Base-by-base conservation (phyloP, 2,113 vertebrate species). In the Strix uralensis region DNA sequence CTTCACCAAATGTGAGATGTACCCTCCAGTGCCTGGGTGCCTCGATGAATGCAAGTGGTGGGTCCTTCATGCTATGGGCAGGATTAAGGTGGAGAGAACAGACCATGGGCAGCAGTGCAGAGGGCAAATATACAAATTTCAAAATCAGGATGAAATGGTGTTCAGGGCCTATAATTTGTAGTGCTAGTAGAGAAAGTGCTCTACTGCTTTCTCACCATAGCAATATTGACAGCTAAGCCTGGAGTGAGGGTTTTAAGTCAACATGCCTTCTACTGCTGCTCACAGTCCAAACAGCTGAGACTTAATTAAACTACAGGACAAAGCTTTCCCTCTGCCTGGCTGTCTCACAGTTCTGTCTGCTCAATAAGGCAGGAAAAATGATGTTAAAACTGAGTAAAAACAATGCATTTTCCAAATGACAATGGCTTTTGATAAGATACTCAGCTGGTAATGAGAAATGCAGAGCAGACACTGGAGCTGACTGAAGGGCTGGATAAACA, bases 331-430 rank as follows among this genome's bases (percentile, higher is more conserved):
- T 84, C 54, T 91, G 46, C 42, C 30, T 58, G 29, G 15, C 26
- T 81, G 61, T 59, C 66, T 92, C 94, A 59, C 42, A 63, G 69
- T 65, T 63, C 73, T 93, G 80, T 14, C 44, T 92, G 73, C 46
- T 86, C 88, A 93, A 32, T 87, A 88, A 91, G 57, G 86, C 67
- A 81, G 74, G 34, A 80, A 83, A 94, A 95, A 57, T 27, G 13
- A 88, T 87, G 82, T 36, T 86, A 92, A 87, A 93, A 70, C 10
- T 71, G 46, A 91, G 83, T 63, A 81, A 96, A 95, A 94, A 66
- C 86, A 96, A 86, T 88, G 80, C 44, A 32, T 93, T 97, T 96
- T 94, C 61, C 34, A 77, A 91, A 79, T 47, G 69, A 90, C 86
- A 94, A n/a, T 4, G 11, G 44, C 29, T 81, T 90, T 96, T 93